These are phyloP conservation scores for Schizaphis graminum DNA, from an alignment of 2,888 invertebrate species.

Conservation along the genomic window DNA sequence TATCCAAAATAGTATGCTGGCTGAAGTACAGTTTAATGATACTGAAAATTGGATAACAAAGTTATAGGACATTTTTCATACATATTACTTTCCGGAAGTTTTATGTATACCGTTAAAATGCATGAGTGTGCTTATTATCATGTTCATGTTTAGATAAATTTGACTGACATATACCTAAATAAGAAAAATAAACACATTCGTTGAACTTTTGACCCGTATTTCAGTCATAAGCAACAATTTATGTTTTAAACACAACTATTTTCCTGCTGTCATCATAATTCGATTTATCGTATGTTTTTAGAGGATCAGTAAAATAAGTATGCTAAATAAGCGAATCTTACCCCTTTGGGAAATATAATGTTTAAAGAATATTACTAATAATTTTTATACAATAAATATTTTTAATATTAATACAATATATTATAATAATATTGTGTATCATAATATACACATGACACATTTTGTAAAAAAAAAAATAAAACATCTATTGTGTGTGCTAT, in stretches of 20 bases:
- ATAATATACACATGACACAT: not conserved
- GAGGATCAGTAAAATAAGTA: slow-evolving; percentile 17
- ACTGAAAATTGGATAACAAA: slow-evolving; percentile 28
- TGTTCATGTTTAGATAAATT: slow-evolving; percentile 38
- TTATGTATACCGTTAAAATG: not conserved
- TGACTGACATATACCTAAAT: not conserved
- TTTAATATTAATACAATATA: not conserved
- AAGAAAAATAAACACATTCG: slow-evolving; percentile 34
- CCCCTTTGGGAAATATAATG: not conserved
- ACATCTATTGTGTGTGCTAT: no score
- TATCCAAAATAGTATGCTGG: not conserved
- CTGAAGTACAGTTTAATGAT: not conserved
- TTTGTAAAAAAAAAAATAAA: not conserved
- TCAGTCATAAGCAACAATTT: not conserved
- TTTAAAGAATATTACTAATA: not conserved
- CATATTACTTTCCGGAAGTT: not conserved
- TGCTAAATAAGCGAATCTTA: not conserved
- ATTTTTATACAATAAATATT: not conserved
- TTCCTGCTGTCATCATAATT: slow-evolving; percentile 32
- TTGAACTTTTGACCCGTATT: slow-evolving; percentile 44
- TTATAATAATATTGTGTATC: not conserved
- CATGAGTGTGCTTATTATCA: not conserved
- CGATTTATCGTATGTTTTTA: slow-evolving; percentile 41
- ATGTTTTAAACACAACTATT: slow-evolving; percentile 18
- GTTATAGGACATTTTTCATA: not conserved